phyloP scores from a whole-genome alignment of 64 coral and sea anemone genomes.

The Dendronephthya gigantea region DNA sequence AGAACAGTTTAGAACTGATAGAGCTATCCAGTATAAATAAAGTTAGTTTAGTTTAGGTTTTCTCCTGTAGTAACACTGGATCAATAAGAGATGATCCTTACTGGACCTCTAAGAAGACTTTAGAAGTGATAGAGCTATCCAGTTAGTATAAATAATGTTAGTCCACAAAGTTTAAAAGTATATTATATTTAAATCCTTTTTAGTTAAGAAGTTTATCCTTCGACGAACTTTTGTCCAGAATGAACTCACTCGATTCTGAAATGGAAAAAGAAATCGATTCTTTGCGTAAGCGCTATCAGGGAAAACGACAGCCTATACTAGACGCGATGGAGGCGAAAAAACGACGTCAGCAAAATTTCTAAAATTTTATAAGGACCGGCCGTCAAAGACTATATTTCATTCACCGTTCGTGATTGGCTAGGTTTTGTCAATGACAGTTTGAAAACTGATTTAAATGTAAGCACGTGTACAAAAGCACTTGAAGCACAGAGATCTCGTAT shows the following conservation, averaged over 20 bases:
- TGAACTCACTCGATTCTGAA: constrained; percentile 71
- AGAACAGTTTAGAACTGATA: too few species aligned
- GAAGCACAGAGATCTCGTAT: too few species aligned
- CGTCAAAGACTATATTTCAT: not conserved
- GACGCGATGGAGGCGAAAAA: constrained; percentile 99
- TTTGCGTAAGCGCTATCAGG: constrained; percentile 59
- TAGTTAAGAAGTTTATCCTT: constrained; percentile 57
- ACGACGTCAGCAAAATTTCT: constrained; percentile 95
- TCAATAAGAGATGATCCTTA: not conserved
- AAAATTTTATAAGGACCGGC: not conserved
- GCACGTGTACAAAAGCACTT: not conserved
- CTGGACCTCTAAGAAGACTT: not conserved
- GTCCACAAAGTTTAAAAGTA: too few species aligned
- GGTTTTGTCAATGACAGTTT: not conserved
- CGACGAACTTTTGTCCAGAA: constrained; percentile 66
- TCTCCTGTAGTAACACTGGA: too few species aligned
- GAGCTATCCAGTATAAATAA: too few species aligned
- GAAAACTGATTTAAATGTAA: not conserved
- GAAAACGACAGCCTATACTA: constrained; percentile 84
- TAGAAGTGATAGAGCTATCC: too few species aligned
- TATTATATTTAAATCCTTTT: not conserved
- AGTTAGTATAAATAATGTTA: too few species aligned
- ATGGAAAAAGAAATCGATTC: constrained; percentile 97
- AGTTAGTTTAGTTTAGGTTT: too few species aligned
- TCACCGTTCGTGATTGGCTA: not conserved